These are phyloP conservation scores for Aphidius colemani DNA, from an alignment of 2,888 invertebrate genomes.

Conservation along the genomic window DNA sequence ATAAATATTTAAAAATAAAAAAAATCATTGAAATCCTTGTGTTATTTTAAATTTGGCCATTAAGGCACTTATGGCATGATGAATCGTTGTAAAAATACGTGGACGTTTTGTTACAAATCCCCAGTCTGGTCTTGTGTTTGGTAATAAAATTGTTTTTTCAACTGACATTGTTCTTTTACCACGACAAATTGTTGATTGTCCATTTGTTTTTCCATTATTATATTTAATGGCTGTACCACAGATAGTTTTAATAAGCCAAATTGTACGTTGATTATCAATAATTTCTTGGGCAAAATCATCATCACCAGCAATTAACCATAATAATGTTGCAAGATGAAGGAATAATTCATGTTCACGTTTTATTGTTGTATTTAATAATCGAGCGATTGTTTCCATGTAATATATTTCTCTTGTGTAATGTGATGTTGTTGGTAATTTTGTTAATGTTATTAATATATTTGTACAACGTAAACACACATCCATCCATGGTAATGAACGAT, in stretches of 20 bases:
- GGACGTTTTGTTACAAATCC: slow-evolving; percentile 39
- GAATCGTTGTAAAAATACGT: slow-evolving; percentile 38
- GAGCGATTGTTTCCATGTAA: slow-evolving; percentile 66
- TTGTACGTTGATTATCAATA: slow-evolving; percentile 26
- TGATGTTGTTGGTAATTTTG: slow-evolving; percentile 67
- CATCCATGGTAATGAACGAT: slow-evolving; percentile 68
- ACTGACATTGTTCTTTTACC: slow-evolving; percentile 16
- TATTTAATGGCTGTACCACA: slow-evolving; percentile 31
- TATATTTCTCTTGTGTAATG: slow-evolving; percentile 67
- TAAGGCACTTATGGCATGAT: slow-evolving; percentile 36
- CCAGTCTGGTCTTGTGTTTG: slow-evolving; percentile 46
- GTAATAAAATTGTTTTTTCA: slow-evolving; percentile 30
- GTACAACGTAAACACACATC: slow-evolving; percentile 64
- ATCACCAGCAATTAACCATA: slow-evolving; percentile 48
- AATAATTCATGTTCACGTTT: slow-evolving; percentile 42
- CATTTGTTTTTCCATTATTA: slow-evolving; percentile 18
- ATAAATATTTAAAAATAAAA: slow-evolving; percentile 20
- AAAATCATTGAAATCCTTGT: slow-evolving; percentile 16
- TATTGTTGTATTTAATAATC: slow-evolving; percentile 62
- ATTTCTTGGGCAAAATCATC: slow-evolving; percentile 37
- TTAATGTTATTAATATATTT: slow-evolving; percentile 70
- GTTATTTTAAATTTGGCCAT: slow-evolving; percentile 34
- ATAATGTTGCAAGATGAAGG: slow-evolving; percentile 44
- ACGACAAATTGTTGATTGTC: not conserved
- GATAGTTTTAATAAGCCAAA: slow-evolving; percentile 28